A percentile compares a stretch with the other conserved stretches of the same genome.
Conservation (phyloP, 2,113 vertebrate genomes). For the Tympanuchus pallidicinctus region DNA sequence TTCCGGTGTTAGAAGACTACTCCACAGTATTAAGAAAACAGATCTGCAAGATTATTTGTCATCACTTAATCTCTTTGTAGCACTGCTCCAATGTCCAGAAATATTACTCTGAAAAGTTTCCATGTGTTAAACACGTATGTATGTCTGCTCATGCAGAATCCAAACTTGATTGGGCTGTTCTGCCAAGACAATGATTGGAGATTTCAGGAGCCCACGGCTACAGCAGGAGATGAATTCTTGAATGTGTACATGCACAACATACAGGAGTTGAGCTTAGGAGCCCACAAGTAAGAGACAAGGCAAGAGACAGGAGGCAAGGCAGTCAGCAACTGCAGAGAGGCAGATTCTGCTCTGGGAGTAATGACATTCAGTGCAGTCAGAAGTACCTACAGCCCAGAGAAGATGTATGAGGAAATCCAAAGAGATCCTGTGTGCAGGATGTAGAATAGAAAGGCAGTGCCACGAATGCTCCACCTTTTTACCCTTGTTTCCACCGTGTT, state of each 20-base stretch:
- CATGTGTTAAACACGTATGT: fast-evolving
- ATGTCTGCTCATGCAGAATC: background rate
- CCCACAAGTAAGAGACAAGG: background rate
- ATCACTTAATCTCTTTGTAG: background rate
- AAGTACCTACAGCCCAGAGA: background rate
- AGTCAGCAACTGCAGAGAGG: background rate
- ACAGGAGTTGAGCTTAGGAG: background rate
- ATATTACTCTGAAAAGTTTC: background rate
- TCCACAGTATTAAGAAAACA: background rate
- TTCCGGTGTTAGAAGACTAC: background rate
- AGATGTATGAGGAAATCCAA: fast-evolving
- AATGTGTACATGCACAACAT: background rate
- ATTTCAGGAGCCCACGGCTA: background rate
- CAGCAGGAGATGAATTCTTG: background rate
- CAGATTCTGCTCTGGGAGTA: fast-evolving
- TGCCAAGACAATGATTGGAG: background rate
- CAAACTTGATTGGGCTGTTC: background rate
- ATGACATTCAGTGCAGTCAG: fast-evolving
- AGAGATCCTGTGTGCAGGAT: background rate
- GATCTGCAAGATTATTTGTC: background rate
- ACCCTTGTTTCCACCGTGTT: fast-evolving
- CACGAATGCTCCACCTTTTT: background rate
- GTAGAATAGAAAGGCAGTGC: background rate
- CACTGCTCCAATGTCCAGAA: background rate
- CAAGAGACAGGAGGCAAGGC: background rate